Percentiles rank a stretch among this genome's conserved stretches.
Evolutionary conservation across 2,888 invertebrate genomes (phyloP).

Genomic region (Callinectes sapidus): DNA sequence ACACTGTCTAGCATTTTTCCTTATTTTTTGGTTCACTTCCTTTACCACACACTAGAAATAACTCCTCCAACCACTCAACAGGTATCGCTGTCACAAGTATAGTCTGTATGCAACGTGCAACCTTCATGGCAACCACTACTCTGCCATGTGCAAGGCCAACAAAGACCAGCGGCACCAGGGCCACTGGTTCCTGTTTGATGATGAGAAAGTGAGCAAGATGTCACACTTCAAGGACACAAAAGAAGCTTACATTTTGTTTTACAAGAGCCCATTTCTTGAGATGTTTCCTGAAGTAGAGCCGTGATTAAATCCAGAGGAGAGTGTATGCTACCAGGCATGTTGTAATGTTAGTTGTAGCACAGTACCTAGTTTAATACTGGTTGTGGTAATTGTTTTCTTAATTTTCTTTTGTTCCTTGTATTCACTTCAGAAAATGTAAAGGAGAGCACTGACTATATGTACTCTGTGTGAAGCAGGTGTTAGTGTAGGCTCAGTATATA

Average conservation of each 20-base stretch:
- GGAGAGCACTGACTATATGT: too few relatives aligned
- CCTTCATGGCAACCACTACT: conserved; percentile 42
- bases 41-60: not conserved
- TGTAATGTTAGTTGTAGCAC: not conserved
- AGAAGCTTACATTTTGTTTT: conserved; percentile 40
- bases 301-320: not conserved
- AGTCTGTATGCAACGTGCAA: conserved; percentile 22
- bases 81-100: not conserved
- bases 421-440: too few relatives aligned
- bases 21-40: too few relatives aligned
- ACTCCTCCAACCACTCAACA: not conserved
- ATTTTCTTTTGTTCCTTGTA: too few relatives aligned
- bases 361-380: not conserved
- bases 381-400: not conserved
- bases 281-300: not conserved
- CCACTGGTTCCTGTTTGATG: conserved; percentile 29
- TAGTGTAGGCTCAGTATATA: too few relatives aligned
- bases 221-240: not conserved
- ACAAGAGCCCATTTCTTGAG: not conserved
- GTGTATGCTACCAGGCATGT: not conserved
- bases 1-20: too few relatives aligned
- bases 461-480: too few relatives aligned
- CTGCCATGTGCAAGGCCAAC: conserved; percentile 32
- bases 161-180: not conserved
- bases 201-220: conserved; percentile 9